Evolutionary conservation across 2,113 vertebrate species (phyloP).

Genomic region (Mirounga angustirostris): DNA sequence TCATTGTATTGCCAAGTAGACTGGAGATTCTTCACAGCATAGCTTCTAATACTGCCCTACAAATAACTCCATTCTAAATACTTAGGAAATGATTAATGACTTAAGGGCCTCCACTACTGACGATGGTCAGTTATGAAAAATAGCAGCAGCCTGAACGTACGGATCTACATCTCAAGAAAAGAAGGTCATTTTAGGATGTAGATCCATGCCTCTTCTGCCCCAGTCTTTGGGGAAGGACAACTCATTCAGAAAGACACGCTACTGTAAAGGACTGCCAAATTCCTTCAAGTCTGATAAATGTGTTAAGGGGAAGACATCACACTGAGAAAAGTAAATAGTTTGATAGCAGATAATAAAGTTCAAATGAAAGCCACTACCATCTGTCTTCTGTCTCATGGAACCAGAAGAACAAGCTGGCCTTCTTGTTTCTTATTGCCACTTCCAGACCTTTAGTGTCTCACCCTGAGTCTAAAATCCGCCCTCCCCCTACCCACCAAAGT

Average conservation of each 20-base stretch:
- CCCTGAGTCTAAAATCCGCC: not conserved
- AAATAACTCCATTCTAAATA: slow-evolving; percentile 53
- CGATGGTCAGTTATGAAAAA: slow-evolving; percentile 31
- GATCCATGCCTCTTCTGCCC: not conserved
- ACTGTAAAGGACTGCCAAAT: not conserved
- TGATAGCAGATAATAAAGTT: not conserved
- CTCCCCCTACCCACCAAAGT: not conserved
- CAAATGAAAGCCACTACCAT: not conserved
- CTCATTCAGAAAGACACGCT: not conserved
- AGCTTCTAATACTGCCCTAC: slow-evolving; percentile 16
- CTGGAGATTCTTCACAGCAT: not conserved
- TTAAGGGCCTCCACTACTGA: slow-evolving; percentile 1
- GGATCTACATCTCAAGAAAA: slow-evolving; percentile 33
- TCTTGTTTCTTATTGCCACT: not conserved
- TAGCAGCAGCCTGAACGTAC: not conserved
- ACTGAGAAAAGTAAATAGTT: not conserved
- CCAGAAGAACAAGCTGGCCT: not conserved
- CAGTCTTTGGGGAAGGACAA: not conserved
- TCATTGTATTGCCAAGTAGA: not conserved
- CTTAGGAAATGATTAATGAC: slow-evolving; percentile 32
- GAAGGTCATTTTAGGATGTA: not conserved
- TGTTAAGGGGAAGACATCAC: not conserved
- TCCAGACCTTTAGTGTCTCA: not conserved
- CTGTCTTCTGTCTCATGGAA: not conserved
- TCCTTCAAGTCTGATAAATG: not conserved